phyloP scores from a whole-genome alignment of 2,113 vertebrate species.

The Alectura lathami region DNA sequence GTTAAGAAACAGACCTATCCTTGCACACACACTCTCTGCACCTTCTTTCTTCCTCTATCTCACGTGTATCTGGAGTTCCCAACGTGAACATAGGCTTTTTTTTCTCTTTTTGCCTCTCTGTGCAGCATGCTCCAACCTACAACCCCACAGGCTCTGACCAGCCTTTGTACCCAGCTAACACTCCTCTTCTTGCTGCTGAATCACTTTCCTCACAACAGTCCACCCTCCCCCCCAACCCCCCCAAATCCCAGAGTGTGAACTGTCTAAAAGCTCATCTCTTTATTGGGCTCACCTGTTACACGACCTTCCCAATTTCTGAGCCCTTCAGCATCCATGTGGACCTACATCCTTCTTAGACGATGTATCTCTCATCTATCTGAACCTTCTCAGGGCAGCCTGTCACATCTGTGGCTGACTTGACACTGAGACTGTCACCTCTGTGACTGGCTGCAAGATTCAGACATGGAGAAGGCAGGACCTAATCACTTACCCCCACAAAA shows the following conservation, averaged over 20 bases:
- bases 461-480: neutral
- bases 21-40: neutral
- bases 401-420: neutral
- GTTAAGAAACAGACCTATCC: neutral
- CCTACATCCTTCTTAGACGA: neutral
- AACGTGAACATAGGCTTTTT: neutral
- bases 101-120: neutral
- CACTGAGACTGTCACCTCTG: neutral
- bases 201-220: neutral
- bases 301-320: neutral
- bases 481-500: neutral
- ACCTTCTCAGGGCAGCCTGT: neutral
- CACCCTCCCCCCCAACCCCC: too few species aligned
- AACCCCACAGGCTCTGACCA: neutral
- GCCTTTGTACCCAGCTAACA: neutral
- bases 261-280: neutral
- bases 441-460: neutral
- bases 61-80: neutral
- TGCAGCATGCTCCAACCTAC: neutral
- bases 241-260: neutral
- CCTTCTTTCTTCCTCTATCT: neutral
- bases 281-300: neutral
- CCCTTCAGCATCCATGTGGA: neutral
- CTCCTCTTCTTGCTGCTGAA: neutral
- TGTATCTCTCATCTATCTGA: neutral